A percentile compares a stretch with the other conserved stretches of the same genome.
These are phyloP conservation scores for Papilio protenor DNA, from an alignment of 2,888 invertebrate genomes.

Conservation along the genomic window DNA sequence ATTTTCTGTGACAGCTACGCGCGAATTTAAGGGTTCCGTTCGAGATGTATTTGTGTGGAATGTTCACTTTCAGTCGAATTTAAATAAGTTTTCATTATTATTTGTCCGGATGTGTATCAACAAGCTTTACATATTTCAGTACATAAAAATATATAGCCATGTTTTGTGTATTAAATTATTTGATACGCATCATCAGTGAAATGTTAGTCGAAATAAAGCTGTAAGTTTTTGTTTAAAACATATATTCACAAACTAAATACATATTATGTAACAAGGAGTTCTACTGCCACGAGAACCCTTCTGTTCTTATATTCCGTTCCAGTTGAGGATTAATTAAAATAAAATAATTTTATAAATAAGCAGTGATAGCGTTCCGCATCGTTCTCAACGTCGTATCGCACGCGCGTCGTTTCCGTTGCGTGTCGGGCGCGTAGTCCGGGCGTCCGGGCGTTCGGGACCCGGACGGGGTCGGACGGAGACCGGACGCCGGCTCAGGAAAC, in stretches of 20 bases:
- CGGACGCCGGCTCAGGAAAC: constrained; percentile 80
- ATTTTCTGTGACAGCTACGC: constrained; percentile 61
- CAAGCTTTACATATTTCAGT: not conserved
- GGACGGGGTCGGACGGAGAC: constrained; percentile 69
- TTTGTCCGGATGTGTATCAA: constrained; percentile 13
- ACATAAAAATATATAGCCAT: not conserved
- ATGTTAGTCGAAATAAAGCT: too few relatives aligned
- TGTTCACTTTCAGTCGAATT: constrained; percentile 34
- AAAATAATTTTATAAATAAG: constrained; percentile 22
- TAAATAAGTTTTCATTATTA: constrained; percentile 30
- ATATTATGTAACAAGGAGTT: not conserved
- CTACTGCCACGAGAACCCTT: not conserved
- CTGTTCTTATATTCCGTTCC: not conserved
- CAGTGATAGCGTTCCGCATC: constrained; percentile 26
- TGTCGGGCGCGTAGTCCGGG: constrained; percentile 68
- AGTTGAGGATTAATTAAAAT: constrained; percentile 27
- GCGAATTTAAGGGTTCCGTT: constrained; percentile 54
- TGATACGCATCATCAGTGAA: too few relatives aligned
- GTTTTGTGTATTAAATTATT: not conserved
- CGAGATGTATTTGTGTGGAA: constrained; percentile 38
- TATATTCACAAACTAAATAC: not conserved
- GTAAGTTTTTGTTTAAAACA: not conserved
- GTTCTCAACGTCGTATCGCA: constrained; percentile 47
- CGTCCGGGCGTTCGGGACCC: constrained; percentile 58
- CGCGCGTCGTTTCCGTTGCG: constrained; percentile 69